Conservation (phyloP, 2,888 invertebrate species). For the Watsonalla cultraria region DNA sequence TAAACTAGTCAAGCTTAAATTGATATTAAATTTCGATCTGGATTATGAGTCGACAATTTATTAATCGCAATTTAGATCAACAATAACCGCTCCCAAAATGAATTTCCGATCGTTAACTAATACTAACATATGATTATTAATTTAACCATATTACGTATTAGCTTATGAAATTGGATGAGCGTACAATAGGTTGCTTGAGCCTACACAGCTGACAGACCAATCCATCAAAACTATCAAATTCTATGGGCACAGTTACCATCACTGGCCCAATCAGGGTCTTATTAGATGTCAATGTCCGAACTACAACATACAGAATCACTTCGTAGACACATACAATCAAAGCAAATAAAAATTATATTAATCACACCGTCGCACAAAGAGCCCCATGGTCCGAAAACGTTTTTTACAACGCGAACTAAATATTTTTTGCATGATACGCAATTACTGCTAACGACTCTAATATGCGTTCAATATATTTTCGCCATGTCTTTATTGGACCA, state of each 20-base stretch:
- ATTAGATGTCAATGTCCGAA: slow-evolving; percentile 58
- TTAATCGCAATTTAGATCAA: slow-evolving; percentile 23
- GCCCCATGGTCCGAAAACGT: slow-evolving; percentile 40
- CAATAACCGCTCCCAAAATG: slow-evolving; percentile 31
- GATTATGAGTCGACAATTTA: slow-evolving; percentile 3
- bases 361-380: slow-evolving; percentile 50
- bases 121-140: slow-evolving; percentile 50
- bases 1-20: not conserved
- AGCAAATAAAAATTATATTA: slow-evolving; percentile 65
- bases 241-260: slow-evolving; percentile 46
- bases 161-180: slow-evolving; percentile 49
- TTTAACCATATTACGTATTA: slow-evolving; percentile 52
- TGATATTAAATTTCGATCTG: not conserved
- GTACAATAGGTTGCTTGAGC: slow-evolving; percentile 40
- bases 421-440: slow-evolving; percentile 63
- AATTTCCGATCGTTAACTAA: slow-evolving; percentile 34
- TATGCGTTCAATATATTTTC: slow-evolving; percentile 50
- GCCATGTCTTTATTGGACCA: slow-evolving; percentile 43
- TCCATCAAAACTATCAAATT: slow-evolving; percentile 46
- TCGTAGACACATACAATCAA: slow-evolving; percentile 49
- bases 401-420: slow-evolving; percentile 24
- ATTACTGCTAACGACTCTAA: slow-evolving; percentile 60
- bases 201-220: slow-evolving; percentile 43
- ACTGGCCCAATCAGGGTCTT: slow-evolving; percentile 50
- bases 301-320: slow-evolving; percentile 40